Evolutionary conservation across 1,140 invertebrate species (phyloP).

Genomic region (Drosophila athabasca): DNA sequence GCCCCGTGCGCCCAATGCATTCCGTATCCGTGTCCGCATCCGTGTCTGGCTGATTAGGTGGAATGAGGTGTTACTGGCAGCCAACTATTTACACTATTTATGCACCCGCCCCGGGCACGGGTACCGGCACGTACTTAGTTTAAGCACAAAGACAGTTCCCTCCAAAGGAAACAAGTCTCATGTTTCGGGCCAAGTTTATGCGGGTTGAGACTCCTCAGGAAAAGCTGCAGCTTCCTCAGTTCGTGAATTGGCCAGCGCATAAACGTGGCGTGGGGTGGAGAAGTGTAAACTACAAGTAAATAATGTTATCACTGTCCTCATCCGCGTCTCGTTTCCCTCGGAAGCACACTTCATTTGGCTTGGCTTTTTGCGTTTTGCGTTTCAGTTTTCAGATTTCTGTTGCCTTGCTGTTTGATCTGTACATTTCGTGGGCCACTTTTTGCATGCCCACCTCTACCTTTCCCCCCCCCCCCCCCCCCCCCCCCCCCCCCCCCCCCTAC

Average conservation of each 20-base stretch:
- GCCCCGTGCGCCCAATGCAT: no score
- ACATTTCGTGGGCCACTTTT: conserved; percentile 1
- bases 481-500: no score
- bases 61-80: conserved; percentile 31
- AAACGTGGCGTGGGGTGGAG: background rate
- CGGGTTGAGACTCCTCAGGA: background rate
- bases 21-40: no score
- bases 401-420: conserved; percentile 12
- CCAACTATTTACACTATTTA: conserved; percentile 42
- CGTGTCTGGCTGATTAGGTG: conserved; percentile 27
- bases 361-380: conserved; percentile 17
- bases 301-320: conserved; percentile 50
- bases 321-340: background rate
- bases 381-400: background rate
- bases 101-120: conserved; percentile 14
- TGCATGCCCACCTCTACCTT: background rate
- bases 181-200: conserved; percentile 7
- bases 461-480: no score
- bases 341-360: conserved; percentile 29
- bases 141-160: conserved; percentile 23
- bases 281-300: conserved; percentile 59
- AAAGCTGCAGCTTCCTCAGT: no score
- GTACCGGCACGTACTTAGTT: conserved; percentile 35
- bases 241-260: background rate
- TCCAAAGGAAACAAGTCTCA: conserved; percentile 4